Evolutionary conservation across 2,113 vertebrate species (phyloP).

Genomic region (Talpa occidentalis): DNA sequence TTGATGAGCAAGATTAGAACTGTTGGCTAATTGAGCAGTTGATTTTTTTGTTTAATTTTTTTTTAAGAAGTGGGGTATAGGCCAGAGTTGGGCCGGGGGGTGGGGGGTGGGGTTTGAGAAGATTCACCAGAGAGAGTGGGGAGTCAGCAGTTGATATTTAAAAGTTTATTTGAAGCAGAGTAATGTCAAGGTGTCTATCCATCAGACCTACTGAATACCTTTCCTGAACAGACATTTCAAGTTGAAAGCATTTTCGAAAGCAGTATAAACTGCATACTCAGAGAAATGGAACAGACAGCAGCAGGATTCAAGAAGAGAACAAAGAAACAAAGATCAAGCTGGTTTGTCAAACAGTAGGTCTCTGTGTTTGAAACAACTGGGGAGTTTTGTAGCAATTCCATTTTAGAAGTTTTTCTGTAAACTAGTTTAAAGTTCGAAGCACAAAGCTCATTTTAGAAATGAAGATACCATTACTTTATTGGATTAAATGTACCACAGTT

Average conservation of each 20-base stretch:
- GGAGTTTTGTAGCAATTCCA: background rate
- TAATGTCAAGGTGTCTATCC: background rate
- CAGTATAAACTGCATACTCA: background rate
- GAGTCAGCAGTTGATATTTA: background rate
- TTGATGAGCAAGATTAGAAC: background rate
- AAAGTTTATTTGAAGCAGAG: slow-evolving; percentile 7
- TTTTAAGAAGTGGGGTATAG: too few species aligned
- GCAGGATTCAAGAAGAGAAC: slow-evolving; percentile 8
- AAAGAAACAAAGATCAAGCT: slow-evolving; percentile 42
- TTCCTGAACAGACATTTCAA: background rate
- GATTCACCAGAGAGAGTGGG: too few species aligned
- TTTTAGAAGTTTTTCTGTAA: slow-evolving; percentile 24
- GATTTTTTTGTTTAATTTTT: too few species aligned
- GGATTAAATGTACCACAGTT: background rate
- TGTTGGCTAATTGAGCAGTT: background rate
- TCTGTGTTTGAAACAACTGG: background rate
- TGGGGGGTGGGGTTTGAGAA: too few species aligned
- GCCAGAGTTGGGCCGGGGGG: too few species aligned
- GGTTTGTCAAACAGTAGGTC: background rate
- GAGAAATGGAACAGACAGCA: background rate
- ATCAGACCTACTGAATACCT: background rate
- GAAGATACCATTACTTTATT: background rate
- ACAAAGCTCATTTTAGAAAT: background rate
- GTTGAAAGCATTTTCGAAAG: slow-evolving; percentile 44
- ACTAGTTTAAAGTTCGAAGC: background rate